Percentiles rank a stretch among this genome's conserved stretches.
Evolutionary conservation across 2,797 vertebrate species (phyloP).

Genomic region (Geotrypetes seraphini): DNA sequence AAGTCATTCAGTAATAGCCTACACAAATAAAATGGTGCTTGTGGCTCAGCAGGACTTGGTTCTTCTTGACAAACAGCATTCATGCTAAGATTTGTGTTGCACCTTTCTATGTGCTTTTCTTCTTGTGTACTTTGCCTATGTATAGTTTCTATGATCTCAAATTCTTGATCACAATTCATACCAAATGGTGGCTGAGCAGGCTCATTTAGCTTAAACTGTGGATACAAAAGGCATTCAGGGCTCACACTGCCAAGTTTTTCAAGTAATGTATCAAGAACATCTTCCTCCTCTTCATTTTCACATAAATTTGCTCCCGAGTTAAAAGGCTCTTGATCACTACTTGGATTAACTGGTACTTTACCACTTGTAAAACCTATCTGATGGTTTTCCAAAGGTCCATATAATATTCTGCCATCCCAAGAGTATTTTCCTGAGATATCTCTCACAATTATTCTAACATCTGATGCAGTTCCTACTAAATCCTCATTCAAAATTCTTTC

Average conservation of each 20-base stretch:
- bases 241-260: conserved; percentile 77
- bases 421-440: conserved; percentile 98
- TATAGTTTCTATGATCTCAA: conserved; percentile 68
- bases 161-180: conserved; percentile 79
- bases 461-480: conserved; percentile 40
- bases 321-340: conserved; percentile 2
- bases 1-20: conserved; percentile 84
- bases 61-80: conserved; percentile 59
- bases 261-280: conserved; percentile 76
- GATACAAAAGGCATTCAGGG: conserved; percentile 82
- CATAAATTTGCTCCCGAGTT: conserved; percentile 14
- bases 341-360: not conserved
- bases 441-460: conserved; percentile 84
- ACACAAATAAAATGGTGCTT: conserved; percentile 89
- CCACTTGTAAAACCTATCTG: not conserved
- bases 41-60: conserved; percentile 67
- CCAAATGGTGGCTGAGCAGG: conserved; percentile 72
- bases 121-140: conserved; percentile 70
- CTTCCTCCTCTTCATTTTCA: conserved; percentile 60
- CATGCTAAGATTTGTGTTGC: conserved; percentile 49
- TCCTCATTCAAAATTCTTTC: conserved; percentile 37
- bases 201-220: conserved; percentile 74
- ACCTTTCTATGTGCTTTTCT: conserved; percentile 56
- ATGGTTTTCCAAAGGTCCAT: conserved; percentile 57
- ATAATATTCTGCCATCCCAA: conserved; percentile 84